Evolutionary conservation across 2,797 vertebrate species (phyloP).

Genomic region (Phoxinus dragarum): DNA sequence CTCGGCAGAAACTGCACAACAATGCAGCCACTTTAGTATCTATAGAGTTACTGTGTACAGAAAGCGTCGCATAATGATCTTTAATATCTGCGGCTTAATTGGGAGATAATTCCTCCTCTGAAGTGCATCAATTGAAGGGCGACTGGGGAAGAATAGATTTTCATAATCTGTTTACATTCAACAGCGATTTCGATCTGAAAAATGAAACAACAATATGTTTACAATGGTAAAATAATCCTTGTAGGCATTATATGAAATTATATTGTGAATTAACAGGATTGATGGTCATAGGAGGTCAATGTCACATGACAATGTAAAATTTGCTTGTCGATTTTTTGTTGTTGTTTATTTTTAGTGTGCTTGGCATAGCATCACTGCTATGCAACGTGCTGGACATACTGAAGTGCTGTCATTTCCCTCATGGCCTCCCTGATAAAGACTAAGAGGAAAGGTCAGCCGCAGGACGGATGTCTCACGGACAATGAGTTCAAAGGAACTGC

Average conservation of each 20-base stretch:
- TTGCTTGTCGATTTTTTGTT: neutral
- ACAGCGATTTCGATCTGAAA: neutral
- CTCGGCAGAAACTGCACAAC: conserved; percentile 8
- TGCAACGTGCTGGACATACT: neutral
- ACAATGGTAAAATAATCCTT: neutral
- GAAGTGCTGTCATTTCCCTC: conserved; percentile 39
- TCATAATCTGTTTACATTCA: conserved; percentile 35
- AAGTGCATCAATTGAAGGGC: conserved; percentile 15
- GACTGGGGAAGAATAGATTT: conserved; percentile 15
- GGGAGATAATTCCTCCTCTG: conserved; percentile 24
- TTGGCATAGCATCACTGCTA: neutral
- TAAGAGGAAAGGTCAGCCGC: conserved; percentile 35
- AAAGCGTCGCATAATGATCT: conserved; percentile 47
- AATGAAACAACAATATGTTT: conserved; percentile 25
- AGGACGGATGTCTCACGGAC: conserved; percentile 28
- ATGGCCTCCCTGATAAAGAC: conserved; percentile 32
- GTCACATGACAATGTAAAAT: neutral
- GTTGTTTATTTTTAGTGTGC: neutral
- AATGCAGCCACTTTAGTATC: neutral
- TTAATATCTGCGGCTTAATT: conserved; percentile 54
- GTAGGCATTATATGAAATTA: neutral
- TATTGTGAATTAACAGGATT: conserved; percentile 9
- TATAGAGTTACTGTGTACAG: conserved; percentile 33
- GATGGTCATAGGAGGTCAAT: neutral
- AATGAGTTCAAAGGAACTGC: conserved; percentile 39